Evolutionary conservation across 1,140 invertebrate species (phyloP).

Genomic region (Steinernema feltiae): DNA sequence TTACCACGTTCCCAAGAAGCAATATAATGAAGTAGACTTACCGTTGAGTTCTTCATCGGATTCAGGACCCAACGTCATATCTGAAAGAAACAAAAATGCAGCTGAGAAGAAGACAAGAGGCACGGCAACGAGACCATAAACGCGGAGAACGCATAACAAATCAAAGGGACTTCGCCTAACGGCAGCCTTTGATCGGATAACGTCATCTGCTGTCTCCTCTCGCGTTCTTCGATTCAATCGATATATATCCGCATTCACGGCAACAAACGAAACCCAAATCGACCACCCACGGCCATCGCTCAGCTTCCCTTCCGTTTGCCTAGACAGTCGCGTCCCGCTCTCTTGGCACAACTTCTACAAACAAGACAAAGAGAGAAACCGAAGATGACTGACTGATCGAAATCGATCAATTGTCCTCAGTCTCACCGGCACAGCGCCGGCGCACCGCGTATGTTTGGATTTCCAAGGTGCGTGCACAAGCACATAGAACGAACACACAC

Average conservation of each 20-base stretch:
- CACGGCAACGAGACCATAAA: neutral
- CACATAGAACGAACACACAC: neutral
- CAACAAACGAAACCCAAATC: neutral
- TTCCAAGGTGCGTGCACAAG: neutral
- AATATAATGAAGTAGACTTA: neutral
- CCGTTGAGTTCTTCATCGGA: conserved; percentile 8
- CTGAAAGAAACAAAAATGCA: neutral
- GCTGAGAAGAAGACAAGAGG: neutral
- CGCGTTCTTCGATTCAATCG: neutral
- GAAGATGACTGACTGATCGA: too few species aligned
- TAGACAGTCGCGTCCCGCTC: neutral
- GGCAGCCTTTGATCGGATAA: neutral
- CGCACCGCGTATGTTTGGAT: neutral
- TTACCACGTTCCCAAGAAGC: neutral
- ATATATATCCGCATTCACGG: neutral
- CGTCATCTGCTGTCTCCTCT: neutral
- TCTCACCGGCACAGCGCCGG: neutral
- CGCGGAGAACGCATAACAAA: neutral
- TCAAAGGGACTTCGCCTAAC: neutral
- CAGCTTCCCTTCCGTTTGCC: neutral
- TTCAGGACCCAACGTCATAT: neutral
- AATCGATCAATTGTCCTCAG: neutral
- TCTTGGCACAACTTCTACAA: neutral
- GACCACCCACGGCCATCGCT: neutral
- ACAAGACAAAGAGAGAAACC: too few species aligned